Evolutionary conservation across 2,888 invertebrate species (phyloP).

Genomic region (Pterostichus madidus): DNA sequence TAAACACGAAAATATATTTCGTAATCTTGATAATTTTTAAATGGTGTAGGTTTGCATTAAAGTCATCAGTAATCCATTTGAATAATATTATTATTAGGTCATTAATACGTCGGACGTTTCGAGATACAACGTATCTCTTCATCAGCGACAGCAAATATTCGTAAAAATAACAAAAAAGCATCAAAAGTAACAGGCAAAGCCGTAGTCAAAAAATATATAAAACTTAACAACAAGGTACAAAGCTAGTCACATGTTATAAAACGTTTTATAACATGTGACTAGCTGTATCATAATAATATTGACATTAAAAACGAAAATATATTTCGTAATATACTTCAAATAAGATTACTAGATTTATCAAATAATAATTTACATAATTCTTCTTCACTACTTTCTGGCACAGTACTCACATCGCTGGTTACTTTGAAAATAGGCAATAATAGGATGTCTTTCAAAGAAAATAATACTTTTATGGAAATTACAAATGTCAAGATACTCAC

Average conservation of each 20-base stretch:
- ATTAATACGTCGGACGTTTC: too few species aligned
- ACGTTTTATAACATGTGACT: too few species aligned
- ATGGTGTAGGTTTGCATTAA: too few species aligned
- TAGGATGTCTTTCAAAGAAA: neutral
- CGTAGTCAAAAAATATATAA: too few species aligned
- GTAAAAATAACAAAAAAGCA: too few species aligned
- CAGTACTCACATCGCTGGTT: neutral
- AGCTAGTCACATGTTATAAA: too few species aligned
- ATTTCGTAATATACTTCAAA: neutral
- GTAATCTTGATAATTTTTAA: neutral
- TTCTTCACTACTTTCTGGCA: neutral
- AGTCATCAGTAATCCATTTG: too few species aligned
- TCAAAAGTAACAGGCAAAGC: too few species aligned
- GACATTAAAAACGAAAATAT: conserved; percentile 5
- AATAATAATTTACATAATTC: conserved; percentile 14
- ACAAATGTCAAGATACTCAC: conserved; percentile 7
- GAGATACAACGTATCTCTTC: too few species aligned
- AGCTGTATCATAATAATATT: conserved; percentile 41
- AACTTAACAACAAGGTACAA: too few species aligned
- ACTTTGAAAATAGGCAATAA: conserved; percentile 9
- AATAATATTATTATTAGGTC: too few species aligned
- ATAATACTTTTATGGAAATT: neutral
- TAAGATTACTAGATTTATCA: conserved; percentile 16
- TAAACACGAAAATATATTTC: conserved; percentile 2
- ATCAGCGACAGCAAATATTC: too few species aligned